Conservation (phyloP, 2,113 vertebrate genomes). For the Cheirogaleus medius region DNA sequence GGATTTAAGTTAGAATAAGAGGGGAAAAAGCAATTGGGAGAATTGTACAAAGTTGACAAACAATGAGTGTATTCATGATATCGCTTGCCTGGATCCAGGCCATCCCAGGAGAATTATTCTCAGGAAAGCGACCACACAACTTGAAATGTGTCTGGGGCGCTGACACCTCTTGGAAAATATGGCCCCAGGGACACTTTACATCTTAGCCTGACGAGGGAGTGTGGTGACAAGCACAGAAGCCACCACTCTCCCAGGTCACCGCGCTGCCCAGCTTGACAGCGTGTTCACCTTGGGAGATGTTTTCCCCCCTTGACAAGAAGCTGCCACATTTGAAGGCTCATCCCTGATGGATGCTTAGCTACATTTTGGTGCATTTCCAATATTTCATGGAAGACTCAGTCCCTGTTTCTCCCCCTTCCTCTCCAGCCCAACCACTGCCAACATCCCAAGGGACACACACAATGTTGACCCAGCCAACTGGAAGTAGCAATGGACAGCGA, state of each 20-base stretch:
- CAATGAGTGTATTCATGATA: not conserved
- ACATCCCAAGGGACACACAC: not conserved
- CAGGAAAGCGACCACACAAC: not conserved
- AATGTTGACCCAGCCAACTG: not conserved
- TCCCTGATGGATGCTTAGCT: not conserved
- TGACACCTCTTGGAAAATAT: constrained; percentile 52
- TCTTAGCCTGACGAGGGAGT: not conserved
- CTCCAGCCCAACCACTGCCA: not conserved
- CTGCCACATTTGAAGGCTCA: constrained; percentile 68
- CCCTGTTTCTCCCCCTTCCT: not conserved
- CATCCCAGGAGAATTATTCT: not conserved
- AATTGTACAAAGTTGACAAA: constrained; percentile 45
- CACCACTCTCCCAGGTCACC: not conserved
- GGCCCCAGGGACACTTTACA: not conserved
- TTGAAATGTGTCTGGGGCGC: not conserved
- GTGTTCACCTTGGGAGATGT: constrained; percentile 39
- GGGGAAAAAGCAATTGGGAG: not conserved
- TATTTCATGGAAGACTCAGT: not conserved
- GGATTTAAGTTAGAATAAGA: not conserved
- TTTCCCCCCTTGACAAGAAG: constrained; percentile 68
- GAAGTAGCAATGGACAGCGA: rapidly evolving
- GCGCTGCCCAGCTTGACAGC: not conserved
- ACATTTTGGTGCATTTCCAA: not conserved
- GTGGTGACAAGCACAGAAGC: too few species aligned
- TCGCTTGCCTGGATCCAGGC: not conserved